Conservation (phyloP, 2,888 invertebrate genomes). For the Cremastobaeus sp. region DNA sequence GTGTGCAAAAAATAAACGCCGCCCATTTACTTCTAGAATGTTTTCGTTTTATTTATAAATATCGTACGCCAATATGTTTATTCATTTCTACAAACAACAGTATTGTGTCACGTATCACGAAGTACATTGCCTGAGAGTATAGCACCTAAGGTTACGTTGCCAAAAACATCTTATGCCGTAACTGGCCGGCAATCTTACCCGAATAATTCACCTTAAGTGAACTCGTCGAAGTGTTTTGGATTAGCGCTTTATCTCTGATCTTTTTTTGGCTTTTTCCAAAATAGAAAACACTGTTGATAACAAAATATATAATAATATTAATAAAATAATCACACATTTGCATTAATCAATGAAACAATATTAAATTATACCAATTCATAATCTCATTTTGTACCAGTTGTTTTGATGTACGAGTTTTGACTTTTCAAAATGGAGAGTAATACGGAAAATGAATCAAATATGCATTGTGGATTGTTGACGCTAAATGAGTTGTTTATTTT, state of each 20-base stretch:
- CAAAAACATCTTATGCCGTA: constrained; percentile 52
- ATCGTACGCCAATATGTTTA: constrained; percentile 35
- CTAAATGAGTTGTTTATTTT: constrained; percentile 14
- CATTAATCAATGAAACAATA: neutral
- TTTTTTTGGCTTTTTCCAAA: no score
- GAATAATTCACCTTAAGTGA: constrained; percentile 45
- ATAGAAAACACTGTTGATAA: no score
- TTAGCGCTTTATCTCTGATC: no score
- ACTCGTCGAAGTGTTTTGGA: no score
- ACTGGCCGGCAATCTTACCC: constrained; percentile 49
- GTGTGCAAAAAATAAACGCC: constrained; percentile 65
- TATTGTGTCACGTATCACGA: constrained; percentile 59
- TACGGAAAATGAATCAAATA: neutral
- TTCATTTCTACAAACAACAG: constrained; percentile 31
- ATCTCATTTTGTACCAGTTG: neutral
- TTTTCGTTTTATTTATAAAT: constrained; percentile 65
- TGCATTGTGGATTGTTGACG: neutral
- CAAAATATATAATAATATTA: no score
- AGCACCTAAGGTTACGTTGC: constrained; percentile 16
- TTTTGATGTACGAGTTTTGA: neutral
- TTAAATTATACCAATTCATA: neutral
- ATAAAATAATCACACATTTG: no score
- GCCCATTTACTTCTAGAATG: constrained; percentile 63
- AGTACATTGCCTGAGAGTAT: constrained; percentile 39
- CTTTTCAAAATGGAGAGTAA: neutral